These are phyloP conservation scores for Furcifer pardalis DNA, from an alignment of 2,797 vertebrate genomes.

Conservation along the genomic window DNA sequence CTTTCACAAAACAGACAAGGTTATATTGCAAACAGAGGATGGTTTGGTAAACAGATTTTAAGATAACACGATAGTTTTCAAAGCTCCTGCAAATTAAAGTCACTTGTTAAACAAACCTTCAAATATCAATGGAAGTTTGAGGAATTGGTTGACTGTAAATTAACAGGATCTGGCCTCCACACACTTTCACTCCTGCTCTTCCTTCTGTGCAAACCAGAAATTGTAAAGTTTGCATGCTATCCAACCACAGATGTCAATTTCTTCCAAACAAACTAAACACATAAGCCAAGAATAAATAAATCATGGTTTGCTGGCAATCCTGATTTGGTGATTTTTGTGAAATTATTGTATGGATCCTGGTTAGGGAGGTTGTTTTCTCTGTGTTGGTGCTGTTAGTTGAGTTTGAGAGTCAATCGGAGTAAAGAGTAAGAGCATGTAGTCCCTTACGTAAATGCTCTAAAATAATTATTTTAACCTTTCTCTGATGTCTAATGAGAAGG, in stretches of 20 bases:
- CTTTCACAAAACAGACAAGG: neutral
- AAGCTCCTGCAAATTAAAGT: neutral
- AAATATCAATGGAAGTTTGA: neutral
- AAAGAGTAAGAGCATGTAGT: too few relatives aligned
- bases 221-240: neutral
- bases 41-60: slow-evolving; percentile 21
- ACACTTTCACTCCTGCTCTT: neutral
- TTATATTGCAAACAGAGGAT: too few relatives aligned
- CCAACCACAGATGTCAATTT: neutral
- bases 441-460: neutral
- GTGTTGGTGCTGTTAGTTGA: too few relatives aligned
- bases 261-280: neutral
- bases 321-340: too few relatives aligned
- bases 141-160: neutral
- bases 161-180: too few relatives aligned
- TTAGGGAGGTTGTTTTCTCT: too few relatives aligned
- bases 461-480: neutral
- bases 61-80: slow-evolving; percentile 3
- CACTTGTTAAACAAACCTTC: neutral
- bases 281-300: neutral
- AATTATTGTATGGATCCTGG: too few relatives aligned
- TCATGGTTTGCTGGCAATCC: neutral
- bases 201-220: neutral
- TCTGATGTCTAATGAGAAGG: neutral
- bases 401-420: too few relatives aligned